A percentile compares a stretch with the other conserved stretches of the same genome.
phyloP scores from a whole-genome alignment of 2,113 vertebrate species.

The Psilopsiagon aurifrons region DNA sequence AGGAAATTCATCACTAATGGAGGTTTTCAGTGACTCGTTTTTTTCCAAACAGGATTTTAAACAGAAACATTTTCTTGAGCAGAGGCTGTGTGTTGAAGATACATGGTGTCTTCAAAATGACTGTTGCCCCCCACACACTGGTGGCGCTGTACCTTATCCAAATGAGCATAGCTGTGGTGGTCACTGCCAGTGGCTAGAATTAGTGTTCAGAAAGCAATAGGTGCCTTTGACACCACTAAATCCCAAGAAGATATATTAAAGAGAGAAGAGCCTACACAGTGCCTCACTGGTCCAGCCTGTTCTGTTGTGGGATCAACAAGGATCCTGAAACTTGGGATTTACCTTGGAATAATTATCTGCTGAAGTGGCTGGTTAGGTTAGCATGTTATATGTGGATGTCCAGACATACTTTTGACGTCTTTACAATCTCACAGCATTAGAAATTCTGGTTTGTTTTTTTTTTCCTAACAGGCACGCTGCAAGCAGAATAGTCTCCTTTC shows the following conservation, averaged over 20 bases:
- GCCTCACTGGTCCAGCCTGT: not conserved
- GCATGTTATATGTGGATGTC: not conserved
- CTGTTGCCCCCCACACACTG: rapidly evolving
- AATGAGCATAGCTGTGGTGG: not conserved
- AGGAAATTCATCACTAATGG: not conserved
- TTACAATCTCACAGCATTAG: not conserved
- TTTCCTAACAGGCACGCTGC: not conserved
- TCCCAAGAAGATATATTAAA: not conserved
- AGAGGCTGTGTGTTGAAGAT: not conserved
- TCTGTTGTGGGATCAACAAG: not conserved
- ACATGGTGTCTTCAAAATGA: not conserved
- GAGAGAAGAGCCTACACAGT: not conserved
- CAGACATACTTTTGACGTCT: not conserved
- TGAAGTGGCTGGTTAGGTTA: not conserved
- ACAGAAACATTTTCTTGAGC: not conserved
- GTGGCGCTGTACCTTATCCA: not conserved
- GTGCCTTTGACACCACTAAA: not conserved
- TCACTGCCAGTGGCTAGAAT: not conserved
- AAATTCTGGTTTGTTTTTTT: not conserved
- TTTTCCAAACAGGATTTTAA: not conserved
- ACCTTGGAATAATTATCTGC: not conserved
- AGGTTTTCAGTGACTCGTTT: not conserved
- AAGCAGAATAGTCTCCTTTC: not conserved
- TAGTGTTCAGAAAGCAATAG: not conserved
- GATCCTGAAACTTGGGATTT: not conserved